Evolutionary conservation across 2,113 vertebrate species (phyloP).

Genomic region (Larimichthys polyactis): DNA sequence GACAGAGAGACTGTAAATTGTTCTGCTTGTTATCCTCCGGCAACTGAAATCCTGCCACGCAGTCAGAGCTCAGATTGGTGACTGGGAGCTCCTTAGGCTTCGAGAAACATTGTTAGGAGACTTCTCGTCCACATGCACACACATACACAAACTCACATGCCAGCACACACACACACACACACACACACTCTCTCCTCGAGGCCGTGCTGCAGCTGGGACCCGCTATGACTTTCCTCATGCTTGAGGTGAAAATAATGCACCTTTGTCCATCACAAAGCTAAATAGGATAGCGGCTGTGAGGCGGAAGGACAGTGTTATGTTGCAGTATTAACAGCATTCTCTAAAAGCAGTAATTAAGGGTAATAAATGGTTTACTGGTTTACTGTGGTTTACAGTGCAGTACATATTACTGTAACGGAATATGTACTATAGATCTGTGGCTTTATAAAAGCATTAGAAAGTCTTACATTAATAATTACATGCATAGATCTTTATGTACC

Average conservation of each 20-base stretch:
- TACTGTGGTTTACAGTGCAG: too few relatives aligned
- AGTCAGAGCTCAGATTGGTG: conserved; percentile 65
- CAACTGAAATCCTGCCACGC: conserved; percentile 75
- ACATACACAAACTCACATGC: conserved; percentile 24
- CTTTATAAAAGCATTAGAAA: background rate
- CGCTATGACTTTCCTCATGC: conserved; percentile 42
- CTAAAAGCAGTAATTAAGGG: background rate
- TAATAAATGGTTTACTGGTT: background rate
- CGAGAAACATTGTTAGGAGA: conserved; percentile 73
- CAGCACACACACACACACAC: background rate
- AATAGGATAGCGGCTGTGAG: conserved; percentile 24
- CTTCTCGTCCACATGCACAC: conserved; percentile 27
- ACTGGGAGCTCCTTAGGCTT: conserved; percentile 72
- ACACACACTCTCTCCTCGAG: conserved; percentile 23
- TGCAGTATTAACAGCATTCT: background rate
- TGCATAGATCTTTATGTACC: background rate
- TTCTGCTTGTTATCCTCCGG: conserved; percentile 77
- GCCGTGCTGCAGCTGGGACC: conserved; percentile 62
- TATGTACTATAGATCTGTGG: background rate
- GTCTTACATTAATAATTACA: background rate
- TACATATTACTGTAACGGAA: background rate
- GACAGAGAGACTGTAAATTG: conserved; percentile 75
- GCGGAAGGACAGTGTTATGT: background rate
- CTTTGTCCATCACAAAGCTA: conserved; percentile 61
- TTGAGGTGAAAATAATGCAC: conserved; percentile 41